Conservation (phyloP, 2,113 vertebrate species). For the Anoura caudifer region DNA sequence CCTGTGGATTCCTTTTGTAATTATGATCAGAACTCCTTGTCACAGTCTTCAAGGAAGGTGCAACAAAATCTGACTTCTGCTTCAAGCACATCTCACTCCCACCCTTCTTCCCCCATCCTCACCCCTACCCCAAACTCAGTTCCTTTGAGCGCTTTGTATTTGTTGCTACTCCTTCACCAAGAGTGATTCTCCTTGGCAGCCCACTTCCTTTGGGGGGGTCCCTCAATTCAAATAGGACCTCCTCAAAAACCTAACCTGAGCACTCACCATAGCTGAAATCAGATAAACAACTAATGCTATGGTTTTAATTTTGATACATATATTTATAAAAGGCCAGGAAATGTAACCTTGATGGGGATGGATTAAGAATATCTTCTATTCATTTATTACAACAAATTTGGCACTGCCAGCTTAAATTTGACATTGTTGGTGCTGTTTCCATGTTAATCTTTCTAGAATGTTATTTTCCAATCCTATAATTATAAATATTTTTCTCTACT, state of each 20-base stretch:
- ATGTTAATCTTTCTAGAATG: not conserved
- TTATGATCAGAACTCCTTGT: not conserved
- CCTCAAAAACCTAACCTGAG: not conserved
- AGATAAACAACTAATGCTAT: not conserved
- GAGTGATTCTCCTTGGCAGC: not conserved
- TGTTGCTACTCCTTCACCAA: not conserved
- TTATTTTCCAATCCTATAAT: not conserved
- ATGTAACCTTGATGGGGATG: not conserved
- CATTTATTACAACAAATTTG: not conserved
- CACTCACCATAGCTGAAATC: not conserved
- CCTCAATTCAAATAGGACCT: not conserved
- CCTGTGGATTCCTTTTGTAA: not conserved
- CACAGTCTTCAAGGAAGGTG: not conserved
- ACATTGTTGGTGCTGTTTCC: not conserved
- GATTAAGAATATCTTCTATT: not conserved
- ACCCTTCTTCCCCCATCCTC: accelerated
- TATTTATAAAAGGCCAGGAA: not conserved
- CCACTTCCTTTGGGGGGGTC: not conserved
- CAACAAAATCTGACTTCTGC: not conserved
- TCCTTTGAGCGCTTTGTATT: not conserved
- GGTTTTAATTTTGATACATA: not conserved
- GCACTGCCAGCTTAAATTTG: not conserved
- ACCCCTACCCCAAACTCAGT: not conserved
- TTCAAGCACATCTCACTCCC: not conserved
- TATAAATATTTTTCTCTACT: not conserved